Conservation (phyloP, 2,113 vertebrate species). For the Odontesthes bonariensis region DNA sequence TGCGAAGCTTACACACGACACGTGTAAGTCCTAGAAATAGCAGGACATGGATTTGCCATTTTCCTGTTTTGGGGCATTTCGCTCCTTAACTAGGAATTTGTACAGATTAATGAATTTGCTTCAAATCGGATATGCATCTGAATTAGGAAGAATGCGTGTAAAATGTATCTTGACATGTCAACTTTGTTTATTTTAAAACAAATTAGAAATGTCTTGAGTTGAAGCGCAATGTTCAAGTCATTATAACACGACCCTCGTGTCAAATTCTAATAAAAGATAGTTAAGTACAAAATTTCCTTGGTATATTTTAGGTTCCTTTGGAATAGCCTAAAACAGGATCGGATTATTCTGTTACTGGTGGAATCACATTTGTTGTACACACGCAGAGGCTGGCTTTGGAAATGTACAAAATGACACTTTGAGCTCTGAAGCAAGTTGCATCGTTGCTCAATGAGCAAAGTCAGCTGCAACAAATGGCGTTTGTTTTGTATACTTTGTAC, state of each 20-base stretch:
- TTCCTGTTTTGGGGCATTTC: constrained; percentile 25
- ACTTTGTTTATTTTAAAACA: no score
- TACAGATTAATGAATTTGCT: no score
- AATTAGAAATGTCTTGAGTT: constrained; percentile 28
- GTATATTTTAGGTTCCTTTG: constrained; percentile 1
- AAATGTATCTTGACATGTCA: constrained; percentile 1
- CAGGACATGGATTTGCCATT: constrained; percentile 32
- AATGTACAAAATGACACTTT: constrained; percentile 6
- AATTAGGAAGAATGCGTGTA: no score
- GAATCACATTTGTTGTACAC: no score
- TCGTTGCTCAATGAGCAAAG: constrained; percentile 1
- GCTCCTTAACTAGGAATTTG: constrained; percentile 6
- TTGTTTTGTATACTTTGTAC: constrained; percentile 9
- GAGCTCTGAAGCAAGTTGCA: constrained; percentile 20
- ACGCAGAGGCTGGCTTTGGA: constrained; percentile 6
- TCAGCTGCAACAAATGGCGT: constrained; percentile 18
- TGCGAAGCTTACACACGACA: not conserved
- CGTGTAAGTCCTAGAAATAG: not conserved
- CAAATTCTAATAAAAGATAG: constrained; percentile 8
- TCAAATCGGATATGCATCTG: no score
- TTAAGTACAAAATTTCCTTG: not conserved
- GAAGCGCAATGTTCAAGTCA: constrained; percentile 40
- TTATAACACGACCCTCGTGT: constrained; percentile 42
- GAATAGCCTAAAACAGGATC: not conserved
- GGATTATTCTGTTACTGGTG: not conserved